Evolutionary conservation across 2,113 vertebrate genomes (phyloP).

Genomic region (Spermophilus dauricus): DNA sequence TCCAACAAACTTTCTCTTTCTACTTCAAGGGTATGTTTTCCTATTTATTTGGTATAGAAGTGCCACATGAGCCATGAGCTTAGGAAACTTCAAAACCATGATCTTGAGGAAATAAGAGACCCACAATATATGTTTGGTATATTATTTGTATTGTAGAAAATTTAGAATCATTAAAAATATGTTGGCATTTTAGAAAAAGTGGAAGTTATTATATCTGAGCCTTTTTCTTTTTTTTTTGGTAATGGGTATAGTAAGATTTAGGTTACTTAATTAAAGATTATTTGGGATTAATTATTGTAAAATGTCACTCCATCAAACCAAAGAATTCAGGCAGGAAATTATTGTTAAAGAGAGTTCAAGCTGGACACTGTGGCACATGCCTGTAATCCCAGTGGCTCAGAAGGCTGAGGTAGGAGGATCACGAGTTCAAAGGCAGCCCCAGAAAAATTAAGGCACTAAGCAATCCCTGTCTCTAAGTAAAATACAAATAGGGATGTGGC

Average conservation of each 20-base stretch:
- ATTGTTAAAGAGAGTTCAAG: not conserved
- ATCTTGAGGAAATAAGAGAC: not conserved
- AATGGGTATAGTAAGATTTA: not conserved
- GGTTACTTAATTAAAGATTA: not conserved
- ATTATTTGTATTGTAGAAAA: not conserved
- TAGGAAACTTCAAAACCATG: not conserved
- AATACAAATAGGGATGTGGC: no score
- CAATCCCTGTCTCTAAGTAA: no score
- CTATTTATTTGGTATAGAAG: not conserved
- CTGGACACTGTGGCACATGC: no score
- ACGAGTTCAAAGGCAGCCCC: no score
- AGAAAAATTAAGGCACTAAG: no score
- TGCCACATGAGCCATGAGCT: not conserved
- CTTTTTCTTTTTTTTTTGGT: not conserved
- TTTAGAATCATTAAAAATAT: not conserved
- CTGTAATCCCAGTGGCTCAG: no score
- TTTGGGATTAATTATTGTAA: conserved; percentile 28
- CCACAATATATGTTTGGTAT: not conserved
- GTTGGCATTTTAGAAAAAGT: conserved; percentile 24
- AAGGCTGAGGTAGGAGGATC: no score
- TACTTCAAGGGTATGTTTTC: conserved; percentile 22
- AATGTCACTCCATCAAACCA: not conserved
- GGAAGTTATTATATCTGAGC: not conserved
- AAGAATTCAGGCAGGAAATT: not conserved
- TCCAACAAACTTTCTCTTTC: not conserved